Base-by-base conservation (phyloP, 2,888 invertebrate genomes). In the Eupelmus urozonus region DNA sequence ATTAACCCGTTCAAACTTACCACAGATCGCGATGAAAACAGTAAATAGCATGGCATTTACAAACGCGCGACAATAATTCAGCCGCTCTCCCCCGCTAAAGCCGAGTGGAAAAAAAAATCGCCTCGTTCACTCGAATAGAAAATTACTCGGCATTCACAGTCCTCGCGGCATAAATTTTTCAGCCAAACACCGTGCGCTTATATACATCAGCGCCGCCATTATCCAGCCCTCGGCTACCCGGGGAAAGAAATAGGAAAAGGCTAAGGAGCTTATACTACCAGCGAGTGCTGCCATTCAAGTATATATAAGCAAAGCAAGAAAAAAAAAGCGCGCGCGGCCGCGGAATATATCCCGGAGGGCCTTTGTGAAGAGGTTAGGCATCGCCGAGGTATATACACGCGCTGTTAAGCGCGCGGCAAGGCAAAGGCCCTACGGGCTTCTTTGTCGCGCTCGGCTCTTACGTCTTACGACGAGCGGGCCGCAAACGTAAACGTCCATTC, bases 231-330 rank as follows among this genome's bases (percentile, higher is more conserved):
- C 27, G 53, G n/a, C n/a, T 2, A 45, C 4, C 13, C 4, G 53
- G 2, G 53, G 29, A 27, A 34, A 27, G 23, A 45, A 27, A 16
- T n/a, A 23, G 60, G 29, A 65, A 65, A 57, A 49, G 57, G 16
- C 63, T 55, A 57, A 72, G 65, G n/a, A 65, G 73, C 65, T 65
- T 65, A 63, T 16, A n/a, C 4, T 20, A 13, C 34, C 34, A 23
- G 13, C 7, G 20, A 2, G n/a, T 4, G 51, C 49, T 18, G 23
- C 53, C 67, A 55, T 55, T 67, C 55, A 67, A n/a, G 16, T 5
- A 20, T 2, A 42, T 7, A 53, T 27, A 34, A 27, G 29, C 29
- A 2, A 49, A 69, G 9, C 2, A 60, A 34, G 60, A 60, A 1
- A 18, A 9, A 60, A 34, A 34, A 60, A 60, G 18, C 9, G 13